These are phyloP conservation scores for Nesometra sesokonis DNA, from an alignment of 35 echinoderm and acorn worm species.

Conservation along the genomic window DNA sequence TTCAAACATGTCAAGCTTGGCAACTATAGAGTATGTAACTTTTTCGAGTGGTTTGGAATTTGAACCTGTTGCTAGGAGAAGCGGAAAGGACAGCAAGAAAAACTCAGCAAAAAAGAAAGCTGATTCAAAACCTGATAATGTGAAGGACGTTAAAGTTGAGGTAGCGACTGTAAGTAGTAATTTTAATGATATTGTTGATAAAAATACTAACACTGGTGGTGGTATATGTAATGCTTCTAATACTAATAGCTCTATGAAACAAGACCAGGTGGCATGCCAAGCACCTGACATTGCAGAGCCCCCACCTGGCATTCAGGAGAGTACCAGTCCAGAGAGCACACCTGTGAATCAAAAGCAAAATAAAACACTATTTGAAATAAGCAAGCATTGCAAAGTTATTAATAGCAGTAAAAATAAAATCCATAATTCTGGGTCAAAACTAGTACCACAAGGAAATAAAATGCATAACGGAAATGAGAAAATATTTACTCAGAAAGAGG, in stretches of 20 bases:
- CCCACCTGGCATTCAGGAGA: too few relatives aligned
- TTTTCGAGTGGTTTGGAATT: background rate
- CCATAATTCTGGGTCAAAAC: too few relatives aligned
- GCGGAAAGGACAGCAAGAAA: background rate
- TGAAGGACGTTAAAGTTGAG: background rate
- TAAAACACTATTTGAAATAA: too few relatives aligned
- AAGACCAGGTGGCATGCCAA: too few relatives aligned
- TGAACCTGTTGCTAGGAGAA: background rate
- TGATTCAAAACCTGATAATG: background rate
- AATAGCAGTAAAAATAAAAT: too few relatives aligned
- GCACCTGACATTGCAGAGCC: too few relatives aligned
- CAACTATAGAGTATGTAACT: background rate
- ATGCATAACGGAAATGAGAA: background rate
- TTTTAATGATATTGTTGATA: background rate
- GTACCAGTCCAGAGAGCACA: too few relatives aligned
- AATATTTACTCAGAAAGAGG: too few relatives aligned
- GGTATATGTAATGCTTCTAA: background rate
- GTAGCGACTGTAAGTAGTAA: background rate
- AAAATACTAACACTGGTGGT: background rate
- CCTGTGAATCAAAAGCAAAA: too few relatives aligned
- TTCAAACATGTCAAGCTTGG: background rate
- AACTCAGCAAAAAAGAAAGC: background rate
- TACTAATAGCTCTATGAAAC: background rate
- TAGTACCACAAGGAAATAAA: too few relatives aligned
- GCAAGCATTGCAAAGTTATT: too few relatives aligned